phyloP scores from a whole-genome alignment of 2,888 invertebrate species.

The Rhabditophanes sp. region DNA sequence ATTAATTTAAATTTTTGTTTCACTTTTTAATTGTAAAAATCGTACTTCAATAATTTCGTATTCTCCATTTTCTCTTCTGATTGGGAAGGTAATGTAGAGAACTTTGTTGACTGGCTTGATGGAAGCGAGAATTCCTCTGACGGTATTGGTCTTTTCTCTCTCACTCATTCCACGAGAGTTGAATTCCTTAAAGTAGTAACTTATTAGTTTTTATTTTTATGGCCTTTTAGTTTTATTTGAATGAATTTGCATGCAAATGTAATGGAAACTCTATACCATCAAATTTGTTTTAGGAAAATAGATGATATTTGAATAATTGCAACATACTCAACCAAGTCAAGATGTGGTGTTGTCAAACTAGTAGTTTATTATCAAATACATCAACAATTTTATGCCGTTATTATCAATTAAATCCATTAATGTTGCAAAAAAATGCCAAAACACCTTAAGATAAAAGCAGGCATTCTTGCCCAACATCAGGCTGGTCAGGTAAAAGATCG shows the following conservation, averaged over 20 bases:
- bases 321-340: no score
- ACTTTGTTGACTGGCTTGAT: conserved; percentile 89
- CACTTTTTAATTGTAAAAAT: no score
- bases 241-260: conserved; percentile 53
- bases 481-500: no score
- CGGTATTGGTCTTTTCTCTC: conserved; percentile 76
- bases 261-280: no score
- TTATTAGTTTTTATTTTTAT: no score
- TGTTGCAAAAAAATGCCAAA: no score
- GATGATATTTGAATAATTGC: no score
- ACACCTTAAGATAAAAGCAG: no score
- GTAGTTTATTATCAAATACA: conserved; percentile 93
- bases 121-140: conserved; percentile 74
- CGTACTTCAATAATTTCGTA: conserved; percentile 8
- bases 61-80: conserved; percentile 69
- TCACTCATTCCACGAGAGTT: conserved; percentile 46
- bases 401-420: no score
- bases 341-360: conserved; percentile 96
- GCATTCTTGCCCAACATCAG: no score
- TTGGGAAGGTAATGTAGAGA: conserved; percentile 63
- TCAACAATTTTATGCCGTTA: conserved; percentile 61
- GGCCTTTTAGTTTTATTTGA: conserved; percentile 75
- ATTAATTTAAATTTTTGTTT: no score
- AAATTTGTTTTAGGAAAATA: no score
- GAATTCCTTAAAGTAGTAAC: conserved; percentile 71